phyloP scores from a whole-genome alignment of 2,888 invertebrate genomes.

The Pegoplata infirma region DNA sequence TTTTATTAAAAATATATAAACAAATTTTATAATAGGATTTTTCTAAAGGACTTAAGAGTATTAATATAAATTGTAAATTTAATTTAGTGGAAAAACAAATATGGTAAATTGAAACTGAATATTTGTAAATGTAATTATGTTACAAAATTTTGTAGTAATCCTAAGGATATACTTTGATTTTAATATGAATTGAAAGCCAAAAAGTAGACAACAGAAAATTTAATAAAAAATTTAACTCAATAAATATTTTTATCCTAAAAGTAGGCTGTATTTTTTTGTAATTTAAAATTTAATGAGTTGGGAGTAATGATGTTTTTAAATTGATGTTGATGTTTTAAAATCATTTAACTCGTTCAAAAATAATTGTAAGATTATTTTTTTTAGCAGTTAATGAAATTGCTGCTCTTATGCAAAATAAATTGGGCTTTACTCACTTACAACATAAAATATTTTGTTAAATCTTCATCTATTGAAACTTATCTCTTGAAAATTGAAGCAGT shows the following conservation, averaged over 20 bases:
- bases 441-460: too few relatives aligned
- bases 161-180: background rate
- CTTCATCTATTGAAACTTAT: too few relatives aligned
- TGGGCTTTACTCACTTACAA: too few relatives aligned
- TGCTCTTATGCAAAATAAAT: too few relatives aligned
- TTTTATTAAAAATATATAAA: background rate
- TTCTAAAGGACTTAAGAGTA: conserved; percentile 37
- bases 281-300: background rate
- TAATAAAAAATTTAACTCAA: background rate
- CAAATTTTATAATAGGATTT: conserved; percentile 37
- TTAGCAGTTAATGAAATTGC: too few relatives aligned
- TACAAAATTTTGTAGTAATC: background rate
- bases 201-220: background rate
- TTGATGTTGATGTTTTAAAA: too few relatives aligned
- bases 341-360: too few relatives aligned
- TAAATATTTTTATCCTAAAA: background rate
- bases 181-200: background rate
- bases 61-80: conserved; percentile 48
- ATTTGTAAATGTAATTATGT: conserved; percentile 16
- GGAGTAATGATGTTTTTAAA: too few relatives aligned
- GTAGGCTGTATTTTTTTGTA: background rate
- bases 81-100: conserved; percentile 39
- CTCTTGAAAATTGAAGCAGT: too few relatives aligned
- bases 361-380: too few relatives aligned
- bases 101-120: conserved; percentile 46